phyloP scores from a whole-genome alignment of 2,797 vertebrate species.

The Neostethus bicornis region DNA sequence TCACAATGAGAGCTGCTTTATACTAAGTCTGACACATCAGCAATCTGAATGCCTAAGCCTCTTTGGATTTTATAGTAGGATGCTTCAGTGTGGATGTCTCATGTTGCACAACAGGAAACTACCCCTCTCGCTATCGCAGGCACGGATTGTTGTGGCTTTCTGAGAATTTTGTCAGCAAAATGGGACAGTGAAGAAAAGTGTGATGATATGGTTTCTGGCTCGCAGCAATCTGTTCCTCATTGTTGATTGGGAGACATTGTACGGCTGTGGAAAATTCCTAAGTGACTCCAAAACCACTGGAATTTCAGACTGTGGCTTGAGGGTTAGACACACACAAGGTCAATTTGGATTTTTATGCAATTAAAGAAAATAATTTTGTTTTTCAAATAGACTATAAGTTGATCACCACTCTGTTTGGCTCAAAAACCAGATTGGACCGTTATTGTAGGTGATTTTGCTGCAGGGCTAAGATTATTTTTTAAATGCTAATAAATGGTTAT shows the following conservation, averaged over 20 bases:
- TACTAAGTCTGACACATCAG: constrained; percentile 11
- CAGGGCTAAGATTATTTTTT: no score
- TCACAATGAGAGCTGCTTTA: constrained; percentile 9
- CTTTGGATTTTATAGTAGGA: constrained; percentile 14
- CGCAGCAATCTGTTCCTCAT: constrained; percentile 78
- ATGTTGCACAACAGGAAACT: constrained; percentile 58
- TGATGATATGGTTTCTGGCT: constrained; percentile 73
- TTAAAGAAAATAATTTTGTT: constrained; percentile 69
- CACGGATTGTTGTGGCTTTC: constrained; percentile 57
- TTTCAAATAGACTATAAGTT: constrained; percentile 48
- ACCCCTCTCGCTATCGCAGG: constrained; percentile 43
- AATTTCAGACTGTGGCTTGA: constrained; percentile 81
- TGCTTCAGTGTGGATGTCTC: constrained; percentile 16
- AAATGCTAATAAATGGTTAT: no score
- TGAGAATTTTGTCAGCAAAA: constrained; percentile 63
- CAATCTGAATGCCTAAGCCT: constrained; percentile 8
- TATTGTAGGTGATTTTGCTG: constrained; percentile 38
- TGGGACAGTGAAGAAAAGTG: constrained; percentile 65
- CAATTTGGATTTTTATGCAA: constrained; percentile 73
- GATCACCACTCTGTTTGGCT: constrained; percentile 45
- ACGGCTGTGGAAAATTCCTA: constrained; percentile 81
- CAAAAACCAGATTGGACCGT: constrained; percentile 44
- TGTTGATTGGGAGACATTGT: constrained; percentile 79
- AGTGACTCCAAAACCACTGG: constrained; percentile 80
- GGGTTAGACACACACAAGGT: constrained; percentile 78